Evolutionary conservation across 2,888 invertebrate genomes (phyloP).

Genomic region (Melitaea athalia): DNA sequence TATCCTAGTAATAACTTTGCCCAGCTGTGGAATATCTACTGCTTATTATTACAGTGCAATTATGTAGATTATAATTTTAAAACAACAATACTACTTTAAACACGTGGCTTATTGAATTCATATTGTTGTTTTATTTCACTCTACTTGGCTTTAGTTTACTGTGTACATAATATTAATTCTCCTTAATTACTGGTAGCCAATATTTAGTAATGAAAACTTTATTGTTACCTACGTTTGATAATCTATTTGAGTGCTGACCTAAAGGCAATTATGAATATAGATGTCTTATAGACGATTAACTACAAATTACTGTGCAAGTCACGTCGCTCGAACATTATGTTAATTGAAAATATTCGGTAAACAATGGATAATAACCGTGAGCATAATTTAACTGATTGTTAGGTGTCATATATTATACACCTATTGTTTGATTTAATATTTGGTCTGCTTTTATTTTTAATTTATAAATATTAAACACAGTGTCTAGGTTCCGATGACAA

Average conservation of each 20-base stretch:
- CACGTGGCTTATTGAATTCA: background rate
- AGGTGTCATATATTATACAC: background rate
- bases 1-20: too few species aligned
- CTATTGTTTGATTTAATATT: background rate
- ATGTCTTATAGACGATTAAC: conserved; percentile 10
- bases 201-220: conserved; percentile 17
- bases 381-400: conserved; percentile 7
- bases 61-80: background rate
- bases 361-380: conserved; percentile 22
- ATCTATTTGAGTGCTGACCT: conserved; percentile 21
- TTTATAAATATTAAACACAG: background rate
- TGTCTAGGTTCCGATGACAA: too few species aligned
- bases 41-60: background rate
- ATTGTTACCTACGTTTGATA: conserved; percentile 18
- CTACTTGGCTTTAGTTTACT: background rate
- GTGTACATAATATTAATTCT: background rate
- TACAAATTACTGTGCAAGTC: conserved; percentile 8
- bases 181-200: conserved; percentile 16
- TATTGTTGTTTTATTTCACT: background rate
- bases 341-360: conserved; percentile 17
- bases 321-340: conserved; percentile 8
- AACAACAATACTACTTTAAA: background rate
- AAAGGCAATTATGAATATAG: conserved; percentile 11
- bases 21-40: too few species aligned
- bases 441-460: background rate